Conservation (phyloP, 2,888 invertebrate species). For the Sarcophaga carnaria region DNA sequence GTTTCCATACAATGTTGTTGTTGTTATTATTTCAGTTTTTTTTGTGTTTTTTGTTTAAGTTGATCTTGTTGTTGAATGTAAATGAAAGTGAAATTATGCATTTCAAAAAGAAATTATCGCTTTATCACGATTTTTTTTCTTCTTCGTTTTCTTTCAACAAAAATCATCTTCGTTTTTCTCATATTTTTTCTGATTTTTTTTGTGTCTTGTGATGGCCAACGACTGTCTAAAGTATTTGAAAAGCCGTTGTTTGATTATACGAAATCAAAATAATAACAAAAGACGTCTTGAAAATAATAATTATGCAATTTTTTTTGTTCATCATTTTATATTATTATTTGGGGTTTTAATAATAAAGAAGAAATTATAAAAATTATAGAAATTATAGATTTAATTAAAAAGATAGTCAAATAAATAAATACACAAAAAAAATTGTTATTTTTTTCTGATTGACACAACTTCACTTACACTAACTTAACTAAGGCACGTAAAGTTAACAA, state of each 20-base stretch:
- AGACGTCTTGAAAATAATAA: neutral
- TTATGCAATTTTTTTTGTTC: neutral
- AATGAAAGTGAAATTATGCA: conserved; percentile 70
- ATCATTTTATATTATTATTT: too few relatives aligned
- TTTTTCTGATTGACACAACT: conserved; percentile 21
- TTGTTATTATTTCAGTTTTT: neutral
- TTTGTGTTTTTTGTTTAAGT: neutral
- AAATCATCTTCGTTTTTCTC: conserved; percentile 14
- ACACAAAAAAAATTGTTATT: neutral
- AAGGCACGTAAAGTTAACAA: neutral
- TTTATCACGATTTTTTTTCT: conserved; percentile 69
- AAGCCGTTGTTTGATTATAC: neutral
- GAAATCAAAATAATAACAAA: neutral
- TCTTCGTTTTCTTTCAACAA: neutral
- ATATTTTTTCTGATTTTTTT: too few relatives aligned
- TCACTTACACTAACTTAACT: conserved; percentile 11
- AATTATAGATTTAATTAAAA: conserved; percentile 1
- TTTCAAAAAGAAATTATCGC: conserved; percentile 70
- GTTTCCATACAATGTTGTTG: neutral
- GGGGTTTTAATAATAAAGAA: neutral
- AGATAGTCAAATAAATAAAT: neutral
- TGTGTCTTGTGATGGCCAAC: too few relatives aligned
- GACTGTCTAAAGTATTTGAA: neutral
- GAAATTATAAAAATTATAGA: neutral
- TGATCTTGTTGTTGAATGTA: conserved; percentile 41